Evolutionary conservation across 2,888 invertebrate genomes (phyloP), one percentile per base, ranked within the genome.

Genomic region (Anagyrus pseudococci): DNA sequence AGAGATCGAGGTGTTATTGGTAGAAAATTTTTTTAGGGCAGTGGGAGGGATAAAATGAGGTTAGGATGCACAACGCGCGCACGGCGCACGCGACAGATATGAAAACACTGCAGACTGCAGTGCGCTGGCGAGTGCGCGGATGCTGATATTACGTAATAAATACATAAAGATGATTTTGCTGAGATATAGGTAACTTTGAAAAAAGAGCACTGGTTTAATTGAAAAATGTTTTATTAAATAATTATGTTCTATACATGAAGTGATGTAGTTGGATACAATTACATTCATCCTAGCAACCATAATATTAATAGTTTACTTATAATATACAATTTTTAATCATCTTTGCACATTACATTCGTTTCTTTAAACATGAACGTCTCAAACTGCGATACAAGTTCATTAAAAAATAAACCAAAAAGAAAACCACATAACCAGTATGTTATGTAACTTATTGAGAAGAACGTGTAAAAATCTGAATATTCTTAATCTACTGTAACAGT

Each of bases 201-300:
- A 29, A 4, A 46, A 46, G 17, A 29, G 13, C n/a, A 37, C 10
- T 19, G 47, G 33, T 37, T 57, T 65, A 62, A 66, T 63, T 71
- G 71, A 71, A 75, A 75, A 77, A 76, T 72, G 69, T 72, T 72
- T 75, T 73, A 73, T 72, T 73, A 13, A 69, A 66, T 70, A 69
- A 47, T 69, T 71, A 68, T 71, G 69, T 67, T 66, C 68, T 72
- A 69, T 74, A 71, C 70, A 74, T 69, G 67, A 69, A 68, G 10
- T 8, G n/a, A 44, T 46, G 48, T 23, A 23, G 43, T 43, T 59
- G 33, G 40, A 57, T 52, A 57, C 22, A 52, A 46, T 52, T 40
- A 57, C 57, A 47, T 52, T 52, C 23, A 41, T 41, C 48, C 47
- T 37, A 20, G 33, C 8, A 57, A 62, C 40, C 52, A 33, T 22